A percentile compares a stretch with the other conserved stretches of the same genome.
Conservation (phyloP, 2,113 vertebrate genomes). For the Lasiurus borealis region DNA sequence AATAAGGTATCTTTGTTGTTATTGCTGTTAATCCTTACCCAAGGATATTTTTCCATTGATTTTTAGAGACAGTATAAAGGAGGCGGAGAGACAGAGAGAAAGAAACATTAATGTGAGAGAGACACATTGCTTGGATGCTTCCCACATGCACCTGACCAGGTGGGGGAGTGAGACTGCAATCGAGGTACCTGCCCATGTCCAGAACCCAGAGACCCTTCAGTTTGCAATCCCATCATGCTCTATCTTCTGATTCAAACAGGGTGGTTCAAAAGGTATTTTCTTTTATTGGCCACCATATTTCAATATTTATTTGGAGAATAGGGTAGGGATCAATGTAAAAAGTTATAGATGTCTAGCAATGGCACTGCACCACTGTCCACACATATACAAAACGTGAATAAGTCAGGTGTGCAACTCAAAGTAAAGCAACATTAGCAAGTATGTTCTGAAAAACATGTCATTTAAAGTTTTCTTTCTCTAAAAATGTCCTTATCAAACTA, state of each 20-base stretch:
- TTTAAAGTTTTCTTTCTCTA: neutral
- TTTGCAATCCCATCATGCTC: no score
- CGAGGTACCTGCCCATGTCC: no score
- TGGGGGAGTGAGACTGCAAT: no score
- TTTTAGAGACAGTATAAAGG: no score
- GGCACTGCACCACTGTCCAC: neutral
- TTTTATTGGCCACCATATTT: neutral
- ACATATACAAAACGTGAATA: neutral
- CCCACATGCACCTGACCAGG: no score
- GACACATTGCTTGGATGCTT: no score
- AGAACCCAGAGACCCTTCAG: no score
- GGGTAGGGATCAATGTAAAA: neutral
- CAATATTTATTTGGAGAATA: neutral
- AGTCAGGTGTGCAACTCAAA: neutral
- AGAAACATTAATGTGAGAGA: no score
- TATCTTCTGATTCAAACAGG: no score
- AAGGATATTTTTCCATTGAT: no score
- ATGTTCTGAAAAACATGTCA: neutral
- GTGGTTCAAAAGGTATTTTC: neutral
- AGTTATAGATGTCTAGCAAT: neutral
- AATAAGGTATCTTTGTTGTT: neutral
- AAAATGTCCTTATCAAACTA: neutral
- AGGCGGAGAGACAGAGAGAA: no score
- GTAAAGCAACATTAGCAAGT: neutral
- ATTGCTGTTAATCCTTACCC: neutral